phyloP scores from a whole-genome alignment of 92 coral and sea anemone species.

The Phymanthus crucifer region DNA sequence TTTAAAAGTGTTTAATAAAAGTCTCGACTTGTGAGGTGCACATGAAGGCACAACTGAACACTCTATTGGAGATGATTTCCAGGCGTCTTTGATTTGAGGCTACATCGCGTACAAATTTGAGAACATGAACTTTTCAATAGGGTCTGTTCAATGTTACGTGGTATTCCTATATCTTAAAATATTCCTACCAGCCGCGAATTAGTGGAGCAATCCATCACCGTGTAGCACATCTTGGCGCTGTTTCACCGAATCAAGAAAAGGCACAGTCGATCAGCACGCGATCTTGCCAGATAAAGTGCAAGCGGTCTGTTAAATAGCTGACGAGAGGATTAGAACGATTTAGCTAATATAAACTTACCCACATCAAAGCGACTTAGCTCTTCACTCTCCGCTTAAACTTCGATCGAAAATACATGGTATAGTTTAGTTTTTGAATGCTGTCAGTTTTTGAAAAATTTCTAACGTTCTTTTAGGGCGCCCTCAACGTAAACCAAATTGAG shows the following conservation, averaged over 20 bases:
- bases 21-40: slow-evolving; percentile 2
- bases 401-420: background rate
- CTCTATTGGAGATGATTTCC: background rate
- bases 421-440: background rate
- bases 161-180: slow-evolving; percentile 28
- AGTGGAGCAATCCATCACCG: slow-evolving; percentile 33
- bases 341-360: slow-evolving; percentile 30
- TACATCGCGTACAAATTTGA: background rate
- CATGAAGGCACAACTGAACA: background rate
- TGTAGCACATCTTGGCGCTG: slow-evolving; percentile 16
- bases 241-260: slow-evolving; percentile 31
- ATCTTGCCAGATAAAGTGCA: slow-evolving; percentile 38
- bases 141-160: slow-evolving; percentile 22
- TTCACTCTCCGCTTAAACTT: slow-evolving; percentile 9
- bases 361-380: slow-evolving; percentile 18
- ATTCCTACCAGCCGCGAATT: slow-evolving; percentile 34
- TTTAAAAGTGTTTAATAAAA: background rate
- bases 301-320: slow-evolving; percentile 45
- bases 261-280: slow-evolving; percentile 45
- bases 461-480: background rate
- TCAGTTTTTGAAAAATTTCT: background rate
- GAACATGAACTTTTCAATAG: slow-evolving; percentile 5
- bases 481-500: background rate
- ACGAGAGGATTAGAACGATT: slow-evolving; percentile 46
- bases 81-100: background rate